Evolutionary conservation across 1,140 invertebrate genomes (phyloP), one percentile per base, ranked within the genome.

Genomic region (Anastrepha obliqua): DNA sequence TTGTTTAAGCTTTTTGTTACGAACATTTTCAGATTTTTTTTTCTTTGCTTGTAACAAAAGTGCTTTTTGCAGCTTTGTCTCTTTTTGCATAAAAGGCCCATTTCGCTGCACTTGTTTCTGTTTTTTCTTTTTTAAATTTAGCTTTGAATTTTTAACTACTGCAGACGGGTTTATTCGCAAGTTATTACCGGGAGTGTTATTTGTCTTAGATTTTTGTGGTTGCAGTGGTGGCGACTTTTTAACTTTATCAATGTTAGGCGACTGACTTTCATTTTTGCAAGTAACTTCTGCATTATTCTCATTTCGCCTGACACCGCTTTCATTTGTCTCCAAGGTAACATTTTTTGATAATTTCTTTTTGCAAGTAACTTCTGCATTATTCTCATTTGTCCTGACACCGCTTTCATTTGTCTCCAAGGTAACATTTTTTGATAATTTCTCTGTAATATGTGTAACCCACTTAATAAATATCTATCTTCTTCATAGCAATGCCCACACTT

Each of bases 21-120:
- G 90, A 5, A 65, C 90, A 11, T 89, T 89, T 86, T 91, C 92
- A 0, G 92, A 91, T 86, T 93, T 93, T n/a, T 89, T 88, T 81
- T 91, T 90, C 74, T 93, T 93, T 17, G 86, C 67, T n/a, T 88
- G 89, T 8, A 92, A 17, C 8, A 87, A 87, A 59, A 91, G 88
- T 2, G 90, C 86, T 87, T 90, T 91, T 59, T 91, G 89, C 11
- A 93, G 62, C 87, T 93, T 93, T 8, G 89, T 89, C 87, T 67
- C 88, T 29, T 90, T 86, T 70, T 91, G 91, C 44, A 15, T 89
- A 88, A 92, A 92, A 2, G 90, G 91, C 2, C 89, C 91, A 13
- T 67, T 87, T 88, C 65, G 13, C 39, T 60, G 4, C 1, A 58
- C 42, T 47, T 29, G 9, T 81, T 70, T 74, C 29, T 67, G 62